Conservation (phyloP, 2,113 vertebrate species). For the Melanerpes aurifrons region DNA sequence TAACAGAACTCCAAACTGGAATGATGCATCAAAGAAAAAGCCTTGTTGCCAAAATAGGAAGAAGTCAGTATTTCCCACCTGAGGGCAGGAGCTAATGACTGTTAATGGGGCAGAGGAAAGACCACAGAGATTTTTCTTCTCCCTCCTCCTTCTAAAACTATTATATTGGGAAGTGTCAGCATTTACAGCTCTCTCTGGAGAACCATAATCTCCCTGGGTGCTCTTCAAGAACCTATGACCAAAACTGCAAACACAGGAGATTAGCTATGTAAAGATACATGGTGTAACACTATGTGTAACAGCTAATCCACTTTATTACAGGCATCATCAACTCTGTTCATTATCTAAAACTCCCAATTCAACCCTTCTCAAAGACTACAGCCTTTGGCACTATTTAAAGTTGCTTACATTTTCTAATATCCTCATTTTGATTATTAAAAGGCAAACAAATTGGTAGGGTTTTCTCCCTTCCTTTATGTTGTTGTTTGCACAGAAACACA, state of each 20-base stretch:
- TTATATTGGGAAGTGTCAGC: not conserved
- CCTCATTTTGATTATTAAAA: slow-evolving; percentile 51
- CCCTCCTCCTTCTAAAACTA: not conserved
- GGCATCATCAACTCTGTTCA: slow-evolving; percentile 13
- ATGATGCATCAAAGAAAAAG: not conserved
- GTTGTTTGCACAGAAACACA: too few relatives aligned
- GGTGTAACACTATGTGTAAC: not conserved
- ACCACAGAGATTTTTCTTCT: not conserved
- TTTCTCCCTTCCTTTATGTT: slow-evolving; percentile 7
- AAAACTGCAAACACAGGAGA: not conserved
- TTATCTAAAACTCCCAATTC: slow-evolving; percentile 24
- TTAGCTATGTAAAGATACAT: not conserved
- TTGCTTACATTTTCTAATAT: slow-evolving; percentile 41
- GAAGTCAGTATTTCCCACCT: not conserved
- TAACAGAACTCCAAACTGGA: not conserved
- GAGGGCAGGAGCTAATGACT: not conserved
- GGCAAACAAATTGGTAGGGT: not conserved
- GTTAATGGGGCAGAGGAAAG: not conserved
- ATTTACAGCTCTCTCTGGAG: not conserved
- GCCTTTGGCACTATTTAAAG: slow-evolving; percentile 21
- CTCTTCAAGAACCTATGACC: not conserved
- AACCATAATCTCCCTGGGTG: not conserved
- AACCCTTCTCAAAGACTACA: slow-evolving; percentile 14
- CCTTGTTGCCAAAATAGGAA: not conserved
- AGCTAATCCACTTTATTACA: slow-evolving; percentile 38